Conservation (phyloP, 2,888 invertebrate genomes). For the Patella caerulea region DNA sequence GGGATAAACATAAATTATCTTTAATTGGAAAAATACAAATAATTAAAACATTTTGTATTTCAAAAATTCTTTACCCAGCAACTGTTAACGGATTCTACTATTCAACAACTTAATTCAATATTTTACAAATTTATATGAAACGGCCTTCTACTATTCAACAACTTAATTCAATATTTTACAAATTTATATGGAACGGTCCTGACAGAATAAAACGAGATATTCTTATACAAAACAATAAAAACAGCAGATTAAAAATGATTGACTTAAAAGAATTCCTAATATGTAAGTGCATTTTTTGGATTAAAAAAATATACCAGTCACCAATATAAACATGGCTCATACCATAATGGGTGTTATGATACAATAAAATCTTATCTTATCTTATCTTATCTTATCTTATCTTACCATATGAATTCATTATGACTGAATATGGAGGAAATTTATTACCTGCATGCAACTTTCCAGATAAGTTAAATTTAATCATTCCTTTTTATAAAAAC, state of each 20-base stretch:
- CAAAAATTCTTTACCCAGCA: not conserved
- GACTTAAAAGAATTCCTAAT: not conserved
- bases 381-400: too few species aligned
- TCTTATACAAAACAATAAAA: not conserved
- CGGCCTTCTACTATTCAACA: not conserved
- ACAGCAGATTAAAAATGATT: not conserved
- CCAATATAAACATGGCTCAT: not conserved
- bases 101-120: not conserved
- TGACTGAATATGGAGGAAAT: not conserved
- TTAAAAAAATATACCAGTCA: constrained; percentile 2
- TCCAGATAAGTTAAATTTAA: not conserved
- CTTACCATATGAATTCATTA: not conserved
- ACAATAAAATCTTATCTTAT: too few species aligned
- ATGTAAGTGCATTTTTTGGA: not conserved
- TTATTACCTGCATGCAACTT: too few species aligned
- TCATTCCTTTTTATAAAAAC: not conserved
- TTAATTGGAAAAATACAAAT: constrained; percentile 10
- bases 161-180: not conserved
- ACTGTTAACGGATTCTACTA: not conserved
- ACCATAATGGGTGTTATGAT: too few species aligned
- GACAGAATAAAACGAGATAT: not conserved
- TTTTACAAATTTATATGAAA: not conserved
- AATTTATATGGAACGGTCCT: not conserved
- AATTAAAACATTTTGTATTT: constrained; percentile 6
- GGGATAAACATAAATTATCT: not conserved